Evolutionary conservation across 2,888 invertebrate genomes (phyloP).

Genomic region (Ceramica pisi): DNA sequence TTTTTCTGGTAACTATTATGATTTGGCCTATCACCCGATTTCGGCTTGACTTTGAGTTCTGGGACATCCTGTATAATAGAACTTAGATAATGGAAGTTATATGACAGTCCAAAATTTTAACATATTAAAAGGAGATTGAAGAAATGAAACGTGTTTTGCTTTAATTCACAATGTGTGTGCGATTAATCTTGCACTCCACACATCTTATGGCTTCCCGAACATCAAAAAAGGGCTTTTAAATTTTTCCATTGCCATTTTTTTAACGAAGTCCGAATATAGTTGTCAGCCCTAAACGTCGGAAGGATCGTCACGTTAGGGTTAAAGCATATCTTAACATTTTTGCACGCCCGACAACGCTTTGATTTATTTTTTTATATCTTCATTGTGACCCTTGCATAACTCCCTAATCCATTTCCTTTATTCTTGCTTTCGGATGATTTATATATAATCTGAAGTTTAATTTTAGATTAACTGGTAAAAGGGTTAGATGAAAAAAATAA

Average conservation of each 20-base stretch:
- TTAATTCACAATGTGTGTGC: too few species aligned
- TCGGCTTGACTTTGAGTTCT: too few species aligned
- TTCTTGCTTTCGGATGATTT: conserved; percentile 50
- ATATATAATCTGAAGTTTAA: conserved; percentile 43
- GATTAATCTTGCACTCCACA: too few species aligned
- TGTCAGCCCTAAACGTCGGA: conserved; percentile 55
- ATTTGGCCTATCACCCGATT: too few species aligned
- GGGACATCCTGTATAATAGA: too few species aligned
- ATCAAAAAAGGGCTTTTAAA: too few species aligned
- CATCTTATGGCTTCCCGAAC: too few species aligned
- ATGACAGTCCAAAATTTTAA: too few species aligned
- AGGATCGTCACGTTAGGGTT: conserved; percentile 68
- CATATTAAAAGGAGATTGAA: too few species aligned
- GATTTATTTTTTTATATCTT: conserved; percentile 70
- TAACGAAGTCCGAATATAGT: background rate
- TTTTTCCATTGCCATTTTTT: background rate
- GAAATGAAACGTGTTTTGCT: too few species aligned
- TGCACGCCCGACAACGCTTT: conserved; percentile 64
- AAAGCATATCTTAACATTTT: conserved; percentile 69
- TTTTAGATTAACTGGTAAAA: conserved; percentile 4
- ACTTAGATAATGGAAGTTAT: too few species aligned
- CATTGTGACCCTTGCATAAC: conserved; percentile 60
- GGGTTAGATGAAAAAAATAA: background rate
- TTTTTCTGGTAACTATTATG: too few species aligned
- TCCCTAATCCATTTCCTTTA: conserved; percentile 45